A percentile compares a stretch with the other conserved stretches of the same genome.
Evolutionary conservation across 1,140 invertebrate species (phyloP).

Genomic region (Pomphorhynchus laevis): DNA sequence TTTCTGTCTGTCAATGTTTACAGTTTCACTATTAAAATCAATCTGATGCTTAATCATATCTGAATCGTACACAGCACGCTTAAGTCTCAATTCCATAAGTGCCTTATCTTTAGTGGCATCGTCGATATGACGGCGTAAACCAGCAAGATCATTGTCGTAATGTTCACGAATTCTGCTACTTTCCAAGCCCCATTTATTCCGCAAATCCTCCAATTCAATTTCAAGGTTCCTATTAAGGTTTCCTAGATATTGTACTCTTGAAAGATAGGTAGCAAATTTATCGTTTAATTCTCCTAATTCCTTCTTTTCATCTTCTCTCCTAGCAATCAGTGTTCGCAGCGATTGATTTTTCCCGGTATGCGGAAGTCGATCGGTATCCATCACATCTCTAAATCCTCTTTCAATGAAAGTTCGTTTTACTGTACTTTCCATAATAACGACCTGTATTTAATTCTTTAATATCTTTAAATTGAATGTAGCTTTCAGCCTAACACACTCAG

Average conservation of each 20-base stretch:
- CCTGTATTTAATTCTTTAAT: no score
- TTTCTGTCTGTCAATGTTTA: slow-evolving; percentile 7
- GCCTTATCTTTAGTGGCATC: slow-evolving; percentile 17
- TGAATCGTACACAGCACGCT: slow-evolving; percentile 8
- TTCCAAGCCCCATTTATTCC: slow-evolving; percentile 21
- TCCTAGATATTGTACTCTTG: slow-evolving; percentile 23
- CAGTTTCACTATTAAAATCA: slow-evolving; percentile 6
- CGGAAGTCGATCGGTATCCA: no score
- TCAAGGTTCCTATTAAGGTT: slow-evolving; percentile 23
- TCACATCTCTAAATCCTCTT: no score
- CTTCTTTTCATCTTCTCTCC: slow-evolving; percentile 22
- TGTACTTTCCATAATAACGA: no score
- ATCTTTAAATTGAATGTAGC: no score
- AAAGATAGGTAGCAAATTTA: slow-evolving; percentile 23
- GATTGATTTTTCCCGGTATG: no score
- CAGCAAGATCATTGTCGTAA: slow-evolving; percentile 22
- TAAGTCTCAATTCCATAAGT: slow-evolving; percentile 6
- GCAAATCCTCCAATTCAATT: slow-evolving; percentile 19
- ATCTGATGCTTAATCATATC: slow-evolving; percentile 7
- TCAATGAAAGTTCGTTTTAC: no score
- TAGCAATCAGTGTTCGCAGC: no score
- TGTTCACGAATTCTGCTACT: slow-evolving; percentile 20
- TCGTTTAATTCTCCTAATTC: slow-evolving; percentile 24
- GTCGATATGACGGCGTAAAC: slow-evolving; percentile 16
- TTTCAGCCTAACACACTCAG: no score